phyloP scores from a whole-genome alignment of 2,888 invertebrate genomes.

The Cephus runcator region DNA sequence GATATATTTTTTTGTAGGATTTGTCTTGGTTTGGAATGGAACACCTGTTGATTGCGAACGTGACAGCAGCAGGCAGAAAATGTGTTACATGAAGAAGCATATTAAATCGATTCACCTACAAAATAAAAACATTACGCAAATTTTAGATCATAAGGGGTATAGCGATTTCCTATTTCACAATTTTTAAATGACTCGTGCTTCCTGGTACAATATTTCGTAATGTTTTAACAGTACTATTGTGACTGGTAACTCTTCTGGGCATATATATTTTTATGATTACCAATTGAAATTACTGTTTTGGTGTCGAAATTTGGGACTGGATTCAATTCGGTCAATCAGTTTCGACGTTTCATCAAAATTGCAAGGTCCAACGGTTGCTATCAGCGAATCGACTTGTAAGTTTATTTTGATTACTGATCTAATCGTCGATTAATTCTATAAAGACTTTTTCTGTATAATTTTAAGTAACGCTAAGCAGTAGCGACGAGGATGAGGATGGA shows the following conservation, averaged over 20 bases:
- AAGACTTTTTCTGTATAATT: background rate
- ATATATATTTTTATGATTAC: constrained; percentile 72
- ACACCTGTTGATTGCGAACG: background rate
- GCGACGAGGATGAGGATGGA: constrained; percentile 4
- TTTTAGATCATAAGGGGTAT: constrained; percentile 41
- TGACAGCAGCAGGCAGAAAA: background rate
- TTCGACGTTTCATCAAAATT: constrained; percentile 63
- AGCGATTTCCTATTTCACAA: background rate
- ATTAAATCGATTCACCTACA: constrained; percentile 41
- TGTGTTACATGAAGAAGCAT: constrained; percentile 26
- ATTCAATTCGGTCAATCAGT: constrained; percentile 67
- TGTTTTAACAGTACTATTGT: constrained; percentile 66
- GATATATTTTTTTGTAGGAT: constrained; percentile 29
- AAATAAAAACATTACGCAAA: constrained; percentile 37
- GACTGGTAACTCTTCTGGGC: constrained; percentile 69
- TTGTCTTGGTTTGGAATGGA: constrained; percentile 41
- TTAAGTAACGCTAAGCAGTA: background rate
- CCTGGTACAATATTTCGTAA: background rate
- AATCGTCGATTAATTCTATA: background rate
- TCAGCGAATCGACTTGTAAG: constrained; percentile 12
- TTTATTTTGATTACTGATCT: background rate
- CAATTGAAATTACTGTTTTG: constrained; percentile 71
- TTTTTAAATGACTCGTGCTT: background rate
- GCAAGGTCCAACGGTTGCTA: constrained; percentile 12
- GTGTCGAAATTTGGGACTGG: constrained; percentile 67